Conservation (phyloP, 2,113 vertebrate species). For the Cyprinus carpio region DNA sequence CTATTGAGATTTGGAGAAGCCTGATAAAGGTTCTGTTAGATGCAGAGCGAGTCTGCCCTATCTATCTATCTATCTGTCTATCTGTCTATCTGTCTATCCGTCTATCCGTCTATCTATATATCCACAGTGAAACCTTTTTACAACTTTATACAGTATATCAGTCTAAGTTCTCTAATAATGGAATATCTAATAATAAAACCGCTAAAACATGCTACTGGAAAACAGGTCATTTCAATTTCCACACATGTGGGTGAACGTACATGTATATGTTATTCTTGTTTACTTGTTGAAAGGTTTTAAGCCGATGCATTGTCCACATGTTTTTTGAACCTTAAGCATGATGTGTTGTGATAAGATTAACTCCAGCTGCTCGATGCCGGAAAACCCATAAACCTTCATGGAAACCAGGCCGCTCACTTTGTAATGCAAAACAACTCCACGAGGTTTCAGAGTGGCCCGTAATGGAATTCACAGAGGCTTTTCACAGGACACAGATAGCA, state of each 20-base stretch:
- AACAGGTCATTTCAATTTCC: background rate
- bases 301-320: background rate
- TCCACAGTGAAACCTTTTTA: too few species aligned
- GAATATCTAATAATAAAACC: background rate
- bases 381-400: slow-evolving; percentile 25
- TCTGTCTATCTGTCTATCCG: too few species aligned
- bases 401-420: background rate
- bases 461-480: slow-evolving; percentile 29
- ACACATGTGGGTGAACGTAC: background rate
- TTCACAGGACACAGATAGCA: slow-evolving; percentile 19
- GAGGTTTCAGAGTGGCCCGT: background rate
- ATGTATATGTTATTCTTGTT: background rate
- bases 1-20: slow-evolving; percentile 6
- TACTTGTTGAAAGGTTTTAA: background rate
- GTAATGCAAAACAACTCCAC: slow-evolving; percentile 8
- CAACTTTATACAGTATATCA: background rate
- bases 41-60: background rate
- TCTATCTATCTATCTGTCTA: too few species aligned
- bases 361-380: background rate
- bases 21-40: background rate
- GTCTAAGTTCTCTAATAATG: background rate
- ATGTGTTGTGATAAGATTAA: slow-evolving; percentile 19
- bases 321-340: background rate
- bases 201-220: background rate
- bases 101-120: too few species aligned